Base-by-base conservation (phyloP, 2,888 invertebrate species). In the Pedicia rivosa region DNA sequence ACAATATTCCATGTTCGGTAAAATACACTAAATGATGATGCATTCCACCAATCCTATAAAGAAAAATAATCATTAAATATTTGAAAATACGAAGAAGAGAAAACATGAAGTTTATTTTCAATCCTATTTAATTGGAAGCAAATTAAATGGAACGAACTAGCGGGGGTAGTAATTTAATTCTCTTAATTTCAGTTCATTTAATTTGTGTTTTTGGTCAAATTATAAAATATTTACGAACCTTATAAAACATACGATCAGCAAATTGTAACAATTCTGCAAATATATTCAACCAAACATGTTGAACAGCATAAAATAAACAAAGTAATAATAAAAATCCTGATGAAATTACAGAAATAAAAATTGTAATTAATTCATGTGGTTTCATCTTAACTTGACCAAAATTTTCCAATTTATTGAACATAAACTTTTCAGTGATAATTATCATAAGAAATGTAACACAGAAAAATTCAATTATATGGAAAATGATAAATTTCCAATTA, bases 41-140 rank as follows among this genome's bases (percentile, higher is more conserved):
- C 72, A 40, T 80, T 87, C 91, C 90, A 91, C 90, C 90, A 91
- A 51, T 87, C 87, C n/a, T n/a, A n/a, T n/a, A n/a, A n/a, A n/a
- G n/a, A n/a, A n/a, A n/a, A n/a, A n/a, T n/a, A n/a, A n/a, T n/a
- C n/a, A n/a, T n/a, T n/a, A n/a, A n/a, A n/a, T n/a, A n/a, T n/a
- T n/a, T n/a, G n/a, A n/a, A n/a, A n/a, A n/a, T n/a, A n/a, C n/a
- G n/a, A n/a, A n/a, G n/a, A n/a, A n/a, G n/a, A n/a, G n/a, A n/a
- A n/a, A n/a, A n/a, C n/a, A n/a, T n/a, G n/a, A n/a, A n/a, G n/a
- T n/a, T n/a, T n/a, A n/a, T n/a, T n/a, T n/a, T n/a, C n/a, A n/a
- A n/a, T n/a, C n/a, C n/a, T n/a, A n/a, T n/a, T n/a, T n/a, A n/a
- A n/a, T n/a, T n/a, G n/a, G n/a, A n/a, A n/a, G n/a, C n/a, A n/a